Conservation (phyloP, 2,113 vertebrate species). For the Triplophysa rosa region DNA sequence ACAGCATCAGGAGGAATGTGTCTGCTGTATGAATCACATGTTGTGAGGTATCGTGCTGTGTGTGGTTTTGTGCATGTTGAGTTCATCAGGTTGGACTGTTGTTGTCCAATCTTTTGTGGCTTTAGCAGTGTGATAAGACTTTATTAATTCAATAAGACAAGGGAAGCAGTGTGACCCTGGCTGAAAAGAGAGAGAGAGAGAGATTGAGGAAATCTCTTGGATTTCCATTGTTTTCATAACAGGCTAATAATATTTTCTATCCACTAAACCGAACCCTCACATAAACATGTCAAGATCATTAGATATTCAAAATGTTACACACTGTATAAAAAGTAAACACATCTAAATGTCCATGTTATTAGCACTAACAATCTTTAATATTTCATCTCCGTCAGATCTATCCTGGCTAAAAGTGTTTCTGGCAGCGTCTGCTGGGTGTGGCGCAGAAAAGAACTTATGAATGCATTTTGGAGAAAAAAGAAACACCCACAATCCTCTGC, state of each 20-base stretch:
- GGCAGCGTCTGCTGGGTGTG: constrained; percentile 45
- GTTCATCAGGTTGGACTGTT: background rate
- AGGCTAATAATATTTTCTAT: no score
- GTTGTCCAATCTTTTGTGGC: background rate
- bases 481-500: constrained; percentile 42
- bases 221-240: no score
- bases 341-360: background rate
- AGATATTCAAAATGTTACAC: no score
- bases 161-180: background rate
- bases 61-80: background rate
- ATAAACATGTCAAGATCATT: no score
- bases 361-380: constrained; percentile 40
- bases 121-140: background rate
- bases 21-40: constrained; percentile 3
- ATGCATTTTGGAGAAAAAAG: constrained; percentile 49
- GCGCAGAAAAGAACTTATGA: constrained; percentile 43
- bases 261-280: no score
- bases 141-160: background rate
- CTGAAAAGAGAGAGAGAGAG: no score
- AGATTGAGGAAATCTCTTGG: no score
- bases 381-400: constrained; percentile 11
- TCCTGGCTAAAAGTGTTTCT: constrained; percentile 46
- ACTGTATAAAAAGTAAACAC: no score
- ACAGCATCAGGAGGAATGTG: background rate
- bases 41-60: background rate